phyloP scores from a whole-genome alignment of 2,797 vertebrate species.

The Crossoptilon crossoptilon region DNA sequence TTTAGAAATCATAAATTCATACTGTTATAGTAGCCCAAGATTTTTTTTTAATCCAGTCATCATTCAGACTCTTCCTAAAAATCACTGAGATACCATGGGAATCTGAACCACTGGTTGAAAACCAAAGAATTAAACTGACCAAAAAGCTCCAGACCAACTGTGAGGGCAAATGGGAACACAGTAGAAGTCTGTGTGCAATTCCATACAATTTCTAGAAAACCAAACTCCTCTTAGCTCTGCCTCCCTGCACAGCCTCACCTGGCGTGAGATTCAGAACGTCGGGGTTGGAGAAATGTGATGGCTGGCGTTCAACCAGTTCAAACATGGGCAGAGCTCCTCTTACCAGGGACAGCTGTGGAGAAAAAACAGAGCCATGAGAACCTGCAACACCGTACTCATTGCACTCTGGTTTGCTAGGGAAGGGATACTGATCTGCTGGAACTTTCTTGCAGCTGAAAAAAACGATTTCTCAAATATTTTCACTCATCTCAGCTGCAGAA shows the following conservation, averaged over 20 bases:
- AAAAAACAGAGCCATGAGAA: slow-evolving; percentile 9
- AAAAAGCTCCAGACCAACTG: not conserved
- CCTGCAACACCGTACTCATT: not conserved
- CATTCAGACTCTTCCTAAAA: not conserved
- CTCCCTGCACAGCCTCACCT: slow-evolving; percentile 77
- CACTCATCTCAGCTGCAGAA: not conserved
- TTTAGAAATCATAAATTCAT: not conserved
- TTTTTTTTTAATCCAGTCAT: not conserved
- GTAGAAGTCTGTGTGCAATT: not conserved
- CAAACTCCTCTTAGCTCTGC: not conserved
- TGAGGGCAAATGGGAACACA: not conserved
- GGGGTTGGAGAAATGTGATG: slow-evolving; percentile 90
- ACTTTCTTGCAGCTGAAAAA: not conserved
- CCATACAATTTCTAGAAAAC: not conserved
- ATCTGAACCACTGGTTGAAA: not conserved
- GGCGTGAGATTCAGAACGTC: slow-evolving; percentile 95
- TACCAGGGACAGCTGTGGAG: slow-evolving; percentile 87
- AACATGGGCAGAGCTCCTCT: slow-evolving; percentile 95
- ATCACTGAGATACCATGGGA: not conserved
- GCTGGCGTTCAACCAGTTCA: slow-evolving; percentile 94
- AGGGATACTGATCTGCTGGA: fast-evolving
- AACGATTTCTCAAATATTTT: not conserved
- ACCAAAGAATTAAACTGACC: not conserved
- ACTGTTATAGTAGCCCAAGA: not conserved
- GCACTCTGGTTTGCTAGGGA: not conserved